Evolutionary conservation across 1,140 invertebrate species (phyloP), one percentile per base, ranked within the genome.

Genomic region (Parapsyche elsis): DNA sequence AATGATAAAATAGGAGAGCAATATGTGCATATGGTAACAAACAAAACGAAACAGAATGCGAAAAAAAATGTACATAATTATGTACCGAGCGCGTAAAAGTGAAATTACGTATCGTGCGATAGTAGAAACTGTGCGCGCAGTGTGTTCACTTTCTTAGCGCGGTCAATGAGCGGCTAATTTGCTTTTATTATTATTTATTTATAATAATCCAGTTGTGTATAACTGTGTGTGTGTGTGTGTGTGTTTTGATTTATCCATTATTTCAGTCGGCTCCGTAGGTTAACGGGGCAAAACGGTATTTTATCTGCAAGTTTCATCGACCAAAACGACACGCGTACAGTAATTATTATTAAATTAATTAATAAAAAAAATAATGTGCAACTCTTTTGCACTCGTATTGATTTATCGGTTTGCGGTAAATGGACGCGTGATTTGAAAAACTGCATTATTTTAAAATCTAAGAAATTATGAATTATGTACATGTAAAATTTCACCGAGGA

Each of bases 101-200:
- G 71, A 74, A 74, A 74, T 74, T 74, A 71, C 12, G 12, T 71
- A 46, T 46, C 71, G 21, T 74, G 45, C 45, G 45, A 38, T 38
- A 38, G 45, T 74, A 74, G 38, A 74, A 49, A 74, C n/a, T 74
- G 24, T 21, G n/a, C 24, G 24, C 24, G n/a, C 24, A 16, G 16
- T 74, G 23, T 45, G 23, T 45, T 74, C 71, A 74, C 71, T 74
- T 74, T 74, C 71, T n/a, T 74, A 44, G 71, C 71, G 38, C 71
- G 71, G 71, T 49, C 71, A 74, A 74, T 16, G 71, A 74, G 71
- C 71, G 71, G 21, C 45, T 74, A 74, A 74, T 74, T 74, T 16
- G 45, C 71, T 74, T 49, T 53, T 74, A 74, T 74, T 74, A 74
- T 74, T 53, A 53, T 53, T 53, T 53, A 16, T 53, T 53, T 14